phyloP scores from a whole-genome alignment of 2,888 invertebrate genomes.

The Aplocera efformata region DNA sequence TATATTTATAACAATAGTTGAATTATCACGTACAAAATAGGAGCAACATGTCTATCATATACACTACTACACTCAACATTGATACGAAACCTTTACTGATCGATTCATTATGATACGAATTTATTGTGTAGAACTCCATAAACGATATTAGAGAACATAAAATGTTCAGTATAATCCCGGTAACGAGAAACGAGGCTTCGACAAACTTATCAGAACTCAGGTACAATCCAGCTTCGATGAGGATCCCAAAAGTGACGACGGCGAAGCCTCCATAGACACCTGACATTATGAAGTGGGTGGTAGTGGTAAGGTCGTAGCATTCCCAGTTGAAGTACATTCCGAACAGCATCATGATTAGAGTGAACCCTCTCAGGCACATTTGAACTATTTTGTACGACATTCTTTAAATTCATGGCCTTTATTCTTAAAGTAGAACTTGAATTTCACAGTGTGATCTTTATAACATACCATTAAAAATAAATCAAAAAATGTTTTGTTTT shows the following conservation, averaged over 20 bases:
- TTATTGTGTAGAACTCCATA: slow-evolving; percentile 31
- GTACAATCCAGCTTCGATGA: slow-evolving; percentile 47
- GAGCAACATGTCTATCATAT: slow-evolving; percentile 38
- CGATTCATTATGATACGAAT: slow-evolving; percentile 22
- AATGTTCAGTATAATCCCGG: slow-evolving; percentile 36
- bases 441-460: not conserved
- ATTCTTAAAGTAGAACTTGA: not conserved
- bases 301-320: slow-evolving; percentile 28
- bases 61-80: slow-evolving; percentile 32
- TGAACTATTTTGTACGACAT: slow-evolving; percentile 44
- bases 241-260: slow-evolving; percentile 44
- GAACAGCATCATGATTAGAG: slow-evolving; percentile 38
- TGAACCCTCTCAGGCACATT: slow-evolving; percentile 46
- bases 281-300: slow-evolving; percentile 41
- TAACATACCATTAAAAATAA: no score
- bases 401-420: slow-evolving; percentile 3
- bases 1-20: no score
- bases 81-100: slow-evolving; percentile 45
- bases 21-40: slow-evolving; percentile 9
- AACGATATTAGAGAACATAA: slow-evolving; percentile 36
- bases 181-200: slow-evolving; percentile 34
- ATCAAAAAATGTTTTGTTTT: no score
- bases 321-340: slow-evolving; percentile 48
- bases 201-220: slow-evolving; percentile 34
- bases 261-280: slow-evolving; percentile 49